phyloP scores from a whole-genome alignment of 2,888 invertebrate genomes.

The Rhagophthalmus giganteus region DNA sequence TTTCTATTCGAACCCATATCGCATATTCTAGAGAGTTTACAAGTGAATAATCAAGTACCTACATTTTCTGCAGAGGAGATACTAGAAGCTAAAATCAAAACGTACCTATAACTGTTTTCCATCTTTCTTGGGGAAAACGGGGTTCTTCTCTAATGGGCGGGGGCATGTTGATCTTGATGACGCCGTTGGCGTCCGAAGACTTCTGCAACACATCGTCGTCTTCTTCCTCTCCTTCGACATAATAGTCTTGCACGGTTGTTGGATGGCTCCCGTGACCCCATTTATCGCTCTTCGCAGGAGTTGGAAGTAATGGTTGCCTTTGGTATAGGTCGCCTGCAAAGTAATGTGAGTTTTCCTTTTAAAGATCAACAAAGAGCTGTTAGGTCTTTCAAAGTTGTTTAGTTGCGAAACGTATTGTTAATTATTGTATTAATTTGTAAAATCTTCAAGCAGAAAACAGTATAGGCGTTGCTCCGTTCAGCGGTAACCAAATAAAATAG shows the following conservation, averaged over 20 bases:
- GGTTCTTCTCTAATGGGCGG: slow-evolving; percentile 73
- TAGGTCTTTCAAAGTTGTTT: no score
- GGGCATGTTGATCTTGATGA: slow-evolving; percentile 67
- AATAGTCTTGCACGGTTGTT: slow-evolving; percentile 52
- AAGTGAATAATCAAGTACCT: no score
- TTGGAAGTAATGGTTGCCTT: slow-evolving; percentile 62
- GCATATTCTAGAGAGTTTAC: no score
- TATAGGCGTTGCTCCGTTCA: no score
- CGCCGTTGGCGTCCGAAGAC: slow-evolving; percentile 54
- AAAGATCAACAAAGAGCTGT: not conserved
- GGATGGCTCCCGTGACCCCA: slow-evolving; percentile 54
- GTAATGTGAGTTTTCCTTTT: no score
- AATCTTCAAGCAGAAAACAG: no score
- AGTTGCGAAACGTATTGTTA: no score
- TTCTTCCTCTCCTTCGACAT: slow-evolving; percentile 56
- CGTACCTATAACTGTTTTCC: slow-evolving; percentile 73
- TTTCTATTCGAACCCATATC: no score
- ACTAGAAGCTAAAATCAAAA: not conserved
- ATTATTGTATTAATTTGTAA: no score
- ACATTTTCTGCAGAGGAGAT: no score
- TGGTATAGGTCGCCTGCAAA: slow-evolving; percentile 61
- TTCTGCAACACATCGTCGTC: slow-evolving; percentile 55
- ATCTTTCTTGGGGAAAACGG: slow-evolving; percentile 80
- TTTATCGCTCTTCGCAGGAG: slow-evolving; percentile 56
- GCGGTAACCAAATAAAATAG: no score